phyloP scores from a whole-genome alignment of 1,140 invertebrate species.

The Calliopsis andreniformis region DNA sequence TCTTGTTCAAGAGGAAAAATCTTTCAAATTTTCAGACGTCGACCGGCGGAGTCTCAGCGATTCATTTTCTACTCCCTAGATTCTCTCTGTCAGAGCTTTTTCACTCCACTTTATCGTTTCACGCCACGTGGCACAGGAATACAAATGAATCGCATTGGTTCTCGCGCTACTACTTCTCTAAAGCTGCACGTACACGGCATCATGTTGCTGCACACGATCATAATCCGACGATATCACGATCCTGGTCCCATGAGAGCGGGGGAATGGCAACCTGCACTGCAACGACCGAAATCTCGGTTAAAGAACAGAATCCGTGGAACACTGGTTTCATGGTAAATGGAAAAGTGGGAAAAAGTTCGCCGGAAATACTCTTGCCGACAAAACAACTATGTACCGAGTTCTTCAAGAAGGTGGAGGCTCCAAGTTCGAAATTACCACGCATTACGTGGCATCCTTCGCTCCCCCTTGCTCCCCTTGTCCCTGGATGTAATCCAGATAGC shows the following conservation, averaged over 20 bases:
- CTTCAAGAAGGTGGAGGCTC: not conserved
- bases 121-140: not conserved
- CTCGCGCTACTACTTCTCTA: no score
- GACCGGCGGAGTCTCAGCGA: no score
- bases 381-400: constrained; percentile 9
- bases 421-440: constrained; percentile 19
- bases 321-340: constrained; percentile 15
- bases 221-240: constrained; percentile 17
- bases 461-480: not conserved
- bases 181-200: not conserved
- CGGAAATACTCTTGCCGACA: not conserved
- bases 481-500: no score
- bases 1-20: no score
- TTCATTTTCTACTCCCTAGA: no score
- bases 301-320: constrained; percentile 12
- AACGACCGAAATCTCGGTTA: not conserved
- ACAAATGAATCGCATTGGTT: not conserved
- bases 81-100: not conserved
- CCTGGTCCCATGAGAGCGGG: not conserved
- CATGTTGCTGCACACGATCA: constrained; percentile 14
- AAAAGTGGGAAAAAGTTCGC: not conserved
- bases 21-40: no score
- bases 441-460: not conserved
- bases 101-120: not conserved
- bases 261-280: not conserved